phyloP scores from a whole-genome alignment of 2,888 invertebrate species.

The Drosophila borborema region DNA sequence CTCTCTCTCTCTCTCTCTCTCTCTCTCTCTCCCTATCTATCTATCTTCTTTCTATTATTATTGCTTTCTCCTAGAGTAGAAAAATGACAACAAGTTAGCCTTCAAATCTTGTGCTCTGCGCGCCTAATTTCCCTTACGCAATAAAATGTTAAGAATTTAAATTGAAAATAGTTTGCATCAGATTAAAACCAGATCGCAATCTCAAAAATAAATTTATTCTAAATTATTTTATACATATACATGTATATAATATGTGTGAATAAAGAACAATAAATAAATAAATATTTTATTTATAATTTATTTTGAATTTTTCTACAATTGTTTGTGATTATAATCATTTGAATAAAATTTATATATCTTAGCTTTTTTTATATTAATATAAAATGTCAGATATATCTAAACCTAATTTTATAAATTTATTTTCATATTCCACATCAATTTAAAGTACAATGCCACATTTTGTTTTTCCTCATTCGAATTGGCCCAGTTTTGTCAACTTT shows the following conservation, averaged over 20 bases:
- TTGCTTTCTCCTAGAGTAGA: not conserved
- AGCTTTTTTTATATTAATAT: not conserved
- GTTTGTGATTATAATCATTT: not conserved
- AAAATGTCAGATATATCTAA: not conserved
- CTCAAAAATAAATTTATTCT: not conserved
- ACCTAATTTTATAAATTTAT: not conserved
- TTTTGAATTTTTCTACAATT: not conserved
- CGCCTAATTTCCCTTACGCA: slow-evolving; percentile 37
- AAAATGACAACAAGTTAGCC: slow-evolving; percentile 36
- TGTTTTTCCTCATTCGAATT: not conserved
- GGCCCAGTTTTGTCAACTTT: slow-evolving; percentile 11
- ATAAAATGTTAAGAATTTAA: slow-evolving; percentile 59
- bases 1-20: not conserved
- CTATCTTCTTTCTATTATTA: not conserved
- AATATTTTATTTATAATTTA: not conserved
- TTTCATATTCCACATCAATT: slow-evolving; percentile 10
- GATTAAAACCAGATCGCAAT: slow-evolving; percentile 1
- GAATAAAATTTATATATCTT: not conserved
- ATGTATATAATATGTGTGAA: not conserved
- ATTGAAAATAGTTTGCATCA: slow-evolving; percentile 51
- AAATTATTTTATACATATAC: not conserved
- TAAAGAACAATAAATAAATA: not conserved
- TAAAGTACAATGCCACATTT: slow-evolving; percentile 3
- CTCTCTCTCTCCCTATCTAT: not conserved
- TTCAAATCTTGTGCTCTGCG: slow-evolving; percentile 38